phyloP scores from a whole-genome alignment of 2,113 vertebrate genomes.

The Marcusenius ussheri region DNA sequence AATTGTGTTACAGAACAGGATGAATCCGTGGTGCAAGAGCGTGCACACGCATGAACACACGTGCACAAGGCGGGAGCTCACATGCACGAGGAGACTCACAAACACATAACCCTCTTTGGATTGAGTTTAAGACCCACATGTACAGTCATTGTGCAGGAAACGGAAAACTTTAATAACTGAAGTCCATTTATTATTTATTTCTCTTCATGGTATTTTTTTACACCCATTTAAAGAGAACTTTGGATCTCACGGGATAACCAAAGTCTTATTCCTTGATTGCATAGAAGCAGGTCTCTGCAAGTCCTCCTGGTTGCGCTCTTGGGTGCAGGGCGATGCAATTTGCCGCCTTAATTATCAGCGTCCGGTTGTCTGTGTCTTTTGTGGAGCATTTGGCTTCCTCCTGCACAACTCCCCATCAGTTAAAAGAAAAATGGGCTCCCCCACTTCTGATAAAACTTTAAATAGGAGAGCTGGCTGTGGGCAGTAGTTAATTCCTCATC shows the following conservation, averaged over 20 bases:
- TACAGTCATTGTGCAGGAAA: neutral
- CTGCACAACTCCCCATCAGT: neutral
- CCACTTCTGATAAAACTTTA: constrained; percentile 18
- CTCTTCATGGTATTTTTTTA: neutral
- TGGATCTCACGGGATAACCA: too few species aligned
- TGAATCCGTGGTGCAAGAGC: neutral
- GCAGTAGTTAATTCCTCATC: constrained; percentile 17
- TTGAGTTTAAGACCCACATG: constrained; percentile 2
- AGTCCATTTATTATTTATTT: neutral
- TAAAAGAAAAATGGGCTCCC: neutral
- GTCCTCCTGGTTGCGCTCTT: neutral
- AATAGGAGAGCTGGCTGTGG: constrained; percentile 16
- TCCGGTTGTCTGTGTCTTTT: neutral
- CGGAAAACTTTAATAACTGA: constrained; percentile 1
- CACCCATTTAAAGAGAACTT: neutral
- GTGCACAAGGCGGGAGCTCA: neutral
- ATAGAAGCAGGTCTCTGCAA: neutral
- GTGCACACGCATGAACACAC: neutral
- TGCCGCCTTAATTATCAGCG: neutral
- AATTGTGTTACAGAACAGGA: neutral
- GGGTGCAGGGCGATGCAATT: neutral
- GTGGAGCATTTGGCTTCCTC: neutral
- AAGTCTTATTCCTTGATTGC: neutral
- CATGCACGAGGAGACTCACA: neutral
- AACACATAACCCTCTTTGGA: neutral